Evolutionary conservation across 1,140 invertebrate genomes (phyloP).

Genomic region (Neotoxoptera formosana): DNA sequence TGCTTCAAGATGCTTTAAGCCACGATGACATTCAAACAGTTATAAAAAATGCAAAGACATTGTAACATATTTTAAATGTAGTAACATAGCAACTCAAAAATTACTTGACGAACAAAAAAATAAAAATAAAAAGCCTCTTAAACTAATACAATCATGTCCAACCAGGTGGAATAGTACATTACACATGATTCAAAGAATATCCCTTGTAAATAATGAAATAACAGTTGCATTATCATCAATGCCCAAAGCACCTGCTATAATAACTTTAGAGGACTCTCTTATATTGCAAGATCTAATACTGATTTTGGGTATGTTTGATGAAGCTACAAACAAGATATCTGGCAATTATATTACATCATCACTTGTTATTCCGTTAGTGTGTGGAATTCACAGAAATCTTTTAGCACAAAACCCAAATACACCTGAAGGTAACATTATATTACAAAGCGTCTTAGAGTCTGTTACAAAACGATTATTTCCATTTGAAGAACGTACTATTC

Average conservation of each 20-base stretch:
- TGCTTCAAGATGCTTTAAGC: no score
- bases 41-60: no score
- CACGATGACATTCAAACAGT: no score
- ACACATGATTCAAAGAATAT: background rate
- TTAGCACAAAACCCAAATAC: background rate
- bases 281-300: background rate
- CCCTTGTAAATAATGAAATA: background rate
- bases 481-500: conserved; percentile 8
- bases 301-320: background rate
- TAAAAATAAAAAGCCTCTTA: background rate
- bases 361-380: background rate
- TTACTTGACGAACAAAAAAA: background rate
- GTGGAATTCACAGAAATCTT: conserved; percentile 6
- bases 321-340: background rate
- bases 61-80: background rate
- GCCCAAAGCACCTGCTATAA: background rate
- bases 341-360: background rate
- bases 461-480: background rate
- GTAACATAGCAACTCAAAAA: background rate
- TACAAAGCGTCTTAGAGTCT: background rate
- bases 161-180: background rate
- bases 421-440: background rate
- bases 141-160: background rate
- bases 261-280: background rate
- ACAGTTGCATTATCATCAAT: background rate